These are phyloP conservation scores for Amphiprion percula DNA, from an alignment of 2,113 vertebrate species.

Conservation along the genomic window DNA sequence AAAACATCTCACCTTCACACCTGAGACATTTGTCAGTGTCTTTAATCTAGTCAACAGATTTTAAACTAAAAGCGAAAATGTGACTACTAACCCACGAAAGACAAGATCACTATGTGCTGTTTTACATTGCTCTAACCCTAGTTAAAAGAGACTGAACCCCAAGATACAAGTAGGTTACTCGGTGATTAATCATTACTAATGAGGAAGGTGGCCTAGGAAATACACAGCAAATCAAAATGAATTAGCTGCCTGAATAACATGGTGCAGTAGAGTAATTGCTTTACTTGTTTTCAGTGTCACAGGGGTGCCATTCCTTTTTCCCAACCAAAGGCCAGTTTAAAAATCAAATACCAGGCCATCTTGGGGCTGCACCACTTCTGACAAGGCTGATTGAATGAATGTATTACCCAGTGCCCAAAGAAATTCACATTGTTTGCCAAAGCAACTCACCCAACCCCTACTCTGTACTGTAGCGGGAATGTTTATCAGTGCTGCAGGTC, in stretches of 20 bases:
- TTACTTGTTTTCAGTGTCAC: constrained; percentile 64
- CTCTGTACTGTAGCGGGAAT: constrained; percentile 37
- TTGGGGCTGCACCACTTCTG: constrained; percentile 53
- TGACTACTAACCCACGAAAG: constrained; percentile 1
- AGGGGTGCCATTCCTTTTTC: constrained; percentile 60
- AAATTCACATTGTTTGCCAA: constrained; percentile 62
- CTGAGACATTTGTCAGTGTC: constrained; percentile 40
- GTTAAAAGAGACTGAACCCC: constrained; percentile 42
- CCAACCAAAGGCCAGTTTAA: constrained; percentile 73
- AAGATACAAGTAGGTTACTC: constrained; percentile 45
- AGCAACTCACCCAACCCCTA: background rate
- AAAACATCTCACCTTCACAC: constrained; percentile 17
- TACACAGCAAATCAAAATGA: constrained; percentile 79
- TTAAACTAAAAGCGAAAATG: constrained; percentile 7
- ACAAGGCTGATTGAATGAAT: constrained; percentile 73
- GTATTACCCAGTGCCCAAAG: constrained; percentile 62
- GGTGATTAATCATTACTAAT: constrained; percentile 82
- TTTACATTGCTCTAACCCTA: constrained; percentile 8
- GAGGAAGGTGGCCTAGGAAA: constrained; percentile 75
- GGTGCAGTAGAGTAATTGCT: constrained; percentile 68
- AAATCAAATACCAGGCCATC: constrained; percentile 75
- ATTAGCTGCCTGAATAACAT: constrained; percentile 76
- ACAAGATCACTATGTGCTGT: background rate
- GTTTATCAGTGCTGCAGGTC: constrained; percentile 63
- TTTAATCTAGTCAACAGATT: constrained; percentile 45